These are phyloP conservation scores for Penaeus vannamei DNA, from an alignment of 1,140 invertebrate species.

Conservation along the genomic window DNA sequence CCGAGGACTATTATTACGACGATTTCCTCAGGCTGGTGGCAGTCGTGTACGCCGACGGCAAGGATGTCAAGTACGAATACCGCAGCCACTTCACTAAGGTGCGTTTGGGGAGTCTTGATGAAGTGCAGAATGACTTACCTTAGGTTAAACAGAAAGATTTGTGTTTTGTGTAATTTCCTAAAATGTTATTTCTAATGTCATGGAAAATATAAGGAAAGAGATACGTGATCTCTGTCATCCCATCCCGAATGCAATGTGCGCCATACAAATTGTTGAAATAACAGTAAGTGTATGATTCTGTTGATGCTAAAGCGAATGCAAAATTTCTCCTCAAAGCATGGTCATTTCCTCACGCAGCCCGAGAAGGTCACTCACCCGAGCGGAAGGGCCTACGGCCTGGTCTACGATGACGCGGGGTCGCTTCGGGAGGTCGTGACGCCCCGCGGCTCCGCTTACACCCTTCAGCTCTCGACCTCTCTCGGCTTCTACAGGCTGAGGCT, in stretches of 20 bases:
- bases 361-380: slow-evolving; percentile 66
- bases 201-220: too few relatives aligned
- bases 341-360: slow-evolving; percentile 48
- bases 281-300: too few relatives aligned
- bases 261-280: too few relatives aligned
- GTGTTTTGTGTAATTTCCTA: too few relatives aligned
- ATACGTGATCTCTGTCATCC: too few relatives aligned
- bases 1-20: slow-evolving; percentile 64
- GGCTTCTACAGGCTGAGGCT: slow-evolving; percentile 67
- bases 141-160: too few relatives aligned
- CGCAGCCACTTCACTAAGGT: slow-evolving; percentile 62
- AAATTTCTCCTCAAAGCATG: not conserved
- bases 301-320: not conserved
- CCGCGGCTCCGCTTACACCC: slow-evolving; percentile 59
- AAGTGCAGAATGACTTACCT: too few relatives aligned
- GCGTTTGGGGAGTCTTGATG: too few relatives aligned
- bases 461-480: slow-evolving; percentile 63
- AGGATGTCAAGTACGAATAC: slow-evolving; percentile 60
- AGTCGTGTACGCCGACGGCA: slow-evolving; percentile 63
- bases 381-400: slow-evolving; percentile 59
- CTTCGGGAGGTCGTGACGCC: slow-evolving; percentile 65
- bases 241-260: too few relatives aligned
- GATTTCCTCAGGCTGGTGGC: slow-evolving; percentile 46
- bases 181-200: too few relatives aligned
- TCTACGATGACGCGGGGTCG: slow-evolving; percentile 66